Evolutionary conservation across 92 coral and sea anemone species (phyloP).

Genomic region (Zoanthus solanderi): DNA sequence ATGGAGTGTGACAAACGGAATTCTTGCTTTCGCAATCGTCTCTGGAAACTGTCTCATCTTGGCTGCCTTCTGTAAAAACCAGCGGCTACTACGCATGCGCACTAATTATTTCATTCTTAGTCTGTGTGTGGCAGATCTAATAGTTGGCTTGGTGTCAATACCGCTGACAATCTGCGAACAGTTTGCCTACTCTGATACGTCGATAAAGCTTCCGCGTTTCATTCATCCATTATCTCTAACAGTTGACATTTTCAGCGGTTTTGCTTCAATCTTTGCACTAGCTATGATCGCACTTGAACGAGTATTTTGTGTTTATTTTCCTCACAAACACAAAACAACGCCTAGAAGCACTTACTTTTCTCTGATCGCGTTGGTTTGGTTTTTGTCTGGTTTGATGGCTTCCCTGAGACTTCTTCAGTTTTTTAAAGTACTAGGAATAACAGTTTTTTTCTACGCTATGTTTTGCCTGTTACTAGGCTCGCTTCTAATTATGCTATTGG

Average conservation of each 20-base stretch:
- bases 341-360: constrained; percentile 63
- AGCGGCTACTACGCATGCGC: constrained; percentile 78
- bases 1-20: constrained; percentile 81
- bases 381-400: constrained; percentile 74
- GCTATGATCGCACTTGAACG: constrained; percentile 83
- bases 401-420: constrained; percentile 64
- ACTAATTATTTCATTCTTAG: constrained; percentile 89
- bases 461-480: constrained; percentile 69
- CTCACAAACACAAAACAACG: constrained; percentile 76
- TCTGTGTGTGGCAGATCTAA: constrained; percentile 85
- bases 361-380: constrained; percentile 76
- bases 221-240: constrained; percentile 66
- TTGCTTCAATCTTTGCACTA: constrained; percentile 86
- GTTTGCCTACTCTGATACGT: constrained; percentile 50
- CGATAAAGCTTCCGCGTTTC: constrained; percentile 12
- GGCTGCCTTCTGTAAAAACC: constrained; percentile 79
- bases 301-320: constrained; percentile 72
- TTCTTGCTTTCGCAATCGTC: constrained; percentile 73
- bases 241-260: constrained; percentile 82
- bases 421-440: constrained; percentile 25
- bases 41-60: constrained; percentile 81
- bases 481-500: constrained; percentile 63
- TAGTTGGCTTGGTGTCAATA: constrained; percentile 85
- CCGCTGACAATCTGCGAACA: constrained; percentile 84
- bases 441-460: constrained; percentile 70